phyloP scores from a whole-genome alignment of 1,140 invertebrate genomes.

The Paraescarpia echinospica region DNA sequence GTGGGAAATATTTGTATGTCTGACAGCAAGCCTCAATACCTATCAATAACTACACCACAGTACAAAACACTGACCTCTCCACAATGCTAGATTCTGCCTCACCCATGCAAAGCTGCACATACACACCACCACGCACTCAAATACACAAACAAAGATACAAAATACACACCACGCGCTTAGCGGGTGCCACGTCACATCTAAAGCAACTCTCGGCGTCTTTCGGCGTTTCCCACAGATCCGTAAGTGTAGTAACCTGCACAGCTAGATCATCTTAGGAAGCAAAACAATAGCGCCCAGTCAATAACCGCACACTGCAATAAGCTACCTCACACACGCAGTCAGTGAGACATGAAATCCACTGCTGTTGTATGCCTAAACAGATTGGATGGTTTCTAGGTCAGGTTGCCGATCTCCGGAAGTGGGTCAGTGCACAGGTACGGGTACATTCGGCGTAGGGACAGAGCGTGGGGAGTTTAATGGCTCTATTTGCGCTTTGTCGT shows the following conservation, averaged over 20 bases:
- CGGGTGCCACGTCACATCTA: not conserved
- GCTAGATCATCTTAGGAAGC: not conserved
- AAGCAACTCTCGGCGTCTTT: not conserved
- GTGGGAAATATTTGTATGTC: not conserved
- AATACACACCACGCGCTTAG: not conserved
- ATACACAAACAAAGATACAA: constrained; percentile 2
- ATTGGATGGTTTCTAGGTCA: not conserved
- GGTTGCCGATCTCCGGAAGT: constrained; percentile 3
- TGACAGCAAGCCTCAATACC: not conserved
- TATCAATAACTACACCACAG: not conserved
- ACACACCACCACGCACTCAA: not conserved
- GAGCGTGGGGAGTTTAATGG: not conserved
- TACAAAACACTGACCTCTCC: not conserved
- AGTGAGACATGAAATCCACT: not conserved
- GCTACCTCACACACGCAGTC: not conserved
- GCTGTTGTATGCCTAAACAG: not conserved
- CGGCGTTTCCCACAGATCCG: not conserved
- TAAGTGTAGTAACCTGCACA: not conserved
- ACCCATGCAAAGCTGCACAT: not conserved
- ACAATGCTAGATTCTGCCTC: not conserved
- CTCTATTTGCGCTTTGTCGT: not conserved
- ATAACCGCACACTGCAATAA: not conserved
- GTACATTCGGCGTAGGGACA: not conserved
- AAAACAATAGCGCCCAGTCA: not conserved
- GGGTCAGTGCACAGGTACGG: not conserved